Conservation (phyloP, 2,113 vertebrate species). For the Nanorana parkeri region DNA sequence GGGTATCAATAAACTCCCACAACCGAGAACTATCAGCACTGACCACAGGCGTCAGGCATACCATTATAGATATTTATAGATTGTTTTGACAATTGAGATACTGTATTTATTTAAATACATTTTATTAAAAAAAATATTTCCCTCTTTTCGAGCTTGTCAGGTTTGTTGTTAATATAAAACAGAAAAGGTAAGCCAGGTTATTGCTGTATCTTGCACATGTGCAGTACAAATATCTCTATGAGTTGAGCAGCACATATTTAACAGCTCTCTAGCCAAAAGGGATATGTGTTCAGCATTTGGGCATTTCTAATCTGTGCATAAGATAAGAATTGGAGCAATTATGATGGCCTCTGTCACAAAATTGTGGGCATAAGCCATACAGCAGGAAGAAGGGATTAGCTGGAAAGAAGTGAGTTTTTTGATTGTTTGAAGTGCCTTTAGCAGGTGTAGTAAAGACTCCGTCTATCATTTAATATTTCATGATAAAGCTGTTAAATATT, state of each 20-base stretch:
- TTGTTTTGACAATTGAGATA: too few relatives aligned
- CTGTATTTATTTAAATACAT: too few relatives aligned
- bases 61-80: too few relatives aligned
- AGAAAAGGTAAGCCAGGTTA: too few relatives aligned
- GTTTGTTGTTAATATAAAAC: too few relatives aligned
- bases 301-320: slow-evolving; percentile 28
- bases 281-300: not conserved
- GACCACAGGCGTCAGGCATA: too few relatives aligned
- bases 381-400: slow-evolving; percentile 21
- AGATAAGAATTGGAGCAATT: slow-evolving; percentile 35
- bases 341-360: slow-evolving; percentile 5
- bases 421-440: slow-evolving; percentile 51
- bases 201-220: slow-evolving; percentile 1
- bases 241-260: not conserved
- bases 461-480: slow-evolving; percentile 53
- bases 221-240: slow-evolving; percentile 11
- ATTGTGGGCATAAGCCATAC: slow-evolving; percentile 13
- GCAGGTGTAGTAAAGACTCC: slow-evolving; percentile 50
- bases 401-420: slow-evolving; percentile 31
- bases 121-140: too few relatives aligned
- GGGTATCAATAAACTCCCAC: too few relatives aligned
- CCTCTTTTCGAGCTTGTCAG: too few relatives aligned
- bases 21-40: too few relatives aligned
- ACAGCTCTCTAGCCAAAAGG: not conserved
- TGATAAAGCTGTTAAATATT: slow-evolving; percentile 53